phyloP scores from a whole-genome alignment of 2,888 invertebrate species.

The Dolomedes plantarius region DNA sequence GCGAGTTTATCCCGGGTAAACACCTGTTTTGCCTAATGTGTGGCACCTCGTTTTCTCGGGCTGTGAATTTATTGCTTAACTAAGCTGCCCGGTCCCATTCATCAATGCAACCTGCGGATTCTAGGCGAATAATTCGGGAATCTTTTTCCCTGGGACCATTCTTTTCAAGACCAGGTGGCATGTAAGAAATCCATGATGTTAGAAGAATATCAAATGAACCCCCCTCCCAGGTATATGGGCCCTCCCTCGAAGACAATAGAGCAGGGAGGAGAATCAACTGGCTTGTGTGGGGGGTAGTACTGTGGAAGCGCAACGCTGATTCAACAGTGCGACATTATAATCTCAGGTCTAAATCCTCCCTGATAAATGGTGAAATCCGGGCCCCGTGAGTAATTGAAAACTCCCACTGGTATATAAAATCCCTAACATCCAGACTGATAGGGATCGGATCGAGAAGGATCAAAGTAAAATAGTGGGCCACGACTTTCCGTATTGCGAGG shows the following conservation, averaged over 20 bases:
- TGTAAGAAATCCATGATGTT: conserved; percentile 59
- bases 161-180: conserved; percentile 62
- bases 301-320: conserved; percentile 55
- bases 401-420: conserved; percentile 70
- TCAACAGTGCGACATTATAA: conserved; percentile 72
- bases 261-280: conserved; percentile 29
- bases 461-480: conserved; percentile 70
- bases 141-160: conserved; percentile 55
- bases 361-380: conserved; percentile 72
- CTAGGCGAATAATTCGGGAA: conserved; percentile 56
- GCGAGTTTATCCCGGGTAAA: conserved; percentile 52
- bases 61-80: conserved; percentile 67
- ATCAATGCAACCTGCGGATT: conserved; percentile 59
- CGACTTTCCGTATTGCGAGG: conserved; percentile 47
- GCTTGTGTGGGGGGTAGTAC: conserved; percentile 12
- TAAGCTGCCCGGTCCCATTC: conserved; percentile 52
- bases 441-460: conserved; percentile 71
- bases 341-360: conserved; percentile 69
- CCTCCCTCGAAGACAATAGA: conserved; percentile 17
- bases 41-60: conserved; percentile 40
- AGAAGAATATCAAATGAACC: conserved; percentile 63
- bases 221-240: conserved; percentile 11
- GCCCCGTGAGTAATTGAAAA: conserved; percentile 71
- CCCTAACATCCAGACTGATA: conserved; percentile 71
- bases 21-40: conserved; percentile 70